Evolutionary conservation across 2,113 vertebrate genomes (phyloP).

Genomic region (Anoplopoma fimbria): DNA sequence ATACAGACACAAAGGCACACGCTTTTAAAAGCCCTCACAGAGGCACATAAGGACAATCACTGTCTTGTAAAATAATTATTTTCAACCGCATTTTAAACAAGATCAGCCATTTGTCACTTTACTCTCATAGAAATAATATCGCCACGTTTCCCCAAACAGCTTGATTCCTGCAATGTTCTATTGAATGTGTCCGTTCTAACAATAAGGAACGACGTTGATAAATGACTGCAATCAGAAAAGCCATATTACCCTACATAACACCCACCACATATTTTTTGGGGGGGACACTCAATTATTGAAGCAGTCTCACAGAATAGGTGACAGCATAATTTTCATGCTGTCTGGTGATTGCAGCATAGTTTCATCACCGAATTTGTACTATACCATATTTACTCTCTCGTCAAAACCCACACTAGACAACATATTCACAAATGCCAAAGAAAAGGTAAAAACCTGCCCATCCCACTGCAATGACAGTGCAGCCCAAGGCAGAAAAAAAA

Average conservation of each 20-base stretch:
- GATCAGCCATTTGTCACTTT: constrained; percentile 10
- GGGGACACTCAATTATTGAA: constrained; percentile 44
- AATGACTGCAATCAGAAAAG: constrained; percentile 59
- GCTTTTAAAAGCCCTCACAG: constrained; percentile 5
- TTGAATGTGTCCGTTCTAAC: constrained; percentile 29
- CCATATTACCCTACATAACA: constrained; percentile 32
- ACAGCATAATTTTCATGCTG: constrained; percentile 65
- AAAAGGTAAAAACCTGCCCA: constrained; percentile 35
- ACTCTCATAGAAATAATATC: constrained; percentile 15
- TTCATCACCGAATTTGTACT: constrained; percentile 45
- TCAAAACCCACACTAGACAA: constrained; percentile 43
- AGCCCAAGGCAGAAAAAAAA: not conserved
- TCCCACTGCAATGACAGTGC: constrained; percentile 5
- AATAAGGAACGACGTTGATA: constrained; percentile 54
- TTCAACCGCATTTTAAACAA: constrained; percentile 16
- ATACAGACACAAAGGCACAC: not conserved
- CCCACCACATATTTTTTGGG: constrained; percentile 27
- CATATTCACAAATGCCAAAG: constrained; percentile 10
- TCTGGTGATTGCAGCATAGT: constrained; percentile 49
- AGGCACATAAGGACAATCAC: not conserved
- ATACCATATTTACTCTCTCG: constrained; percentile 38
- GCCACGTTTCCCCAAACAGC: constrained; percentile 19
- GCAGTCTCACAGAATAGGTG: constrained; percentile 56
- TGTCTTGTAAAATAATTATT: not conserved
- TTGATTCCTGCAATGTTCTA: not conserved